Base-by-base conservation (phyloP, 2,797 vertebrate genomes). In the Chrysolophus pictus region DNA sequence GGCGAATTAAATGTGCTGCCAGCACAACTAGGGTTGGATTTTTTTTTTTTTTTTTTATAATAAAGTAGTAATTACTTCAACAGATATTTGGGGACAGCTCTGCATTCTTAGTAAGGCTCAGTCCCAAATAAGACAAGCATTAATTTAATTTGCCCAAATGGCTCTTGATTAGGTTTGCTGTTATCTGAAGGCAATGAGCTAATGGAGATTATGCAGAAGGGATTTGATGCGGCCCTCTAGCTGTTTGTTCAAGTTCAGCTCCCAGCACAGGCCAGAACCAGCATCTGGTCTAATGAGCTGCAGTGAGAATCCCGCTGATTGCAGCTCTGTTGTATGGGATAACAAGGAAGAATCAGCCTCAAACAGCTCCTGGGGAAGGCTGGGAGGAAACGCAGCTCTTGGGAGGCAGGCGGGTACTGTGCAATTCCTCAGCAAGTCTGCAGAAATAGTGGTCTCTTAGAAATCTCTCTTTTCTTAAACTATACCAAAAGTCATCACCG, bases 241-340 rank as follows among this genome's bases (percentile, higher is more conserved):
- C 95, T 93, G 77, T 93, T 96, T 95, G 91, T 76, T 93, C 76
- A 68, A 83, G 87, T 24, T 42, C 76, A 93, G 90, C 93, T 93
- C 71, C 93, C 87, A 80, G 89, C 70, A 72, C 62, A 92, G 35
- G 31, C 91, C 87, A 51, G 35, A 80, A 72, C 64, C 87, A 92
- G 74, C 88, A 93, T 88, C 95, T 94, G 95, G 7, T 72, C 90
- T 96, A 94, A 97, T 71, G 91, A 95, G 92, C 68, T 87, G 68
- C 95, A 79, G 87, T 4, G 76, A 89, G 93, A 91, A 82, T 88
- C 91, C 83, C 2, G 51, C 55, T 33, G 24, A 46, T 75, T 74
- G 69, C 56, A 71, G 60, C 83, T 63, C 93, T 76, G 67, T 33
- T 89, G 65, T 10, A 1, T 55, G 37, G 74, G 74, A 31, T 94